Evolutionary conservation across 2,797 vertebrate genomes (phyloP), one percentile per base, ranked within the genome.

Genomic region (Acipenser oxyrinchus): DNA sequence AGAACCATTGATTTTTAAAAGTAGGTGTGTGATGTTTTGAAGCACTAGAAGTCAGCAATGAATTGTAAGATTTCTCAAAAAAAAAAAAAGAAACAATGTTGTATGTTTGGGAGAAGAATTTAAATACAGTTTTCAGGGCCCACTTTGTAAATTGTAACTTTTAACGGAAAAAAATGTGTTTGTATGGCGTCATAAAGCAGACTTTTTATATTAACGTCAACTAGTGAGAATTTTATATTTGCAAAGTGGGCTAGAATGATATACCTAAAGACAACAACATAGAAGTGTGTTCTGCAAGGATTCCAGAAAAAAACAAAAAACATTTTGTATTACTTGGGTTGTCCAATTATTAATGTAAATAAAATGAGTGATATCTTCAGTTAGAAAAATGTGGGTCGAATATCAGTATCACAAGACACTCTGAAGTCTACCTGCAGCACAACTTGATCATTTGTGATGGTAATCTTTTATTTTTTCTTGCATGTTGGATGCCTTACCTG

Each of bases 21-120:
- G 23, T 37, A 37, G 23, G 4, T 37, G 23, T 37, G 23, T 37
- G 23, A 66, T 70, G 73, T 74, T 74, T 80, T 52, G 69, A 73
- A 80, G 76, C 79, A 81, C 78, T 78, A 82, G 76, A 76, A 72
- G 70, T 75, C 69, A 72, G 62, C 60, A 64, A 68, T 64, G 71
- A 67, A 62, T 70, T 63, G 71, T 7, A 69, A 69, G 66, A 62
- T 70, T 58, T 71, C 60, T 62, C 65, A 18, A 18, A 18, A 18
- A 18, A 18, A 18, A 18, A 18, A 18, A 18, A 18, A 18, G 15
- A 18, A 18, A 18, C 15, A 18, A 18, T 18, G 15, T 18, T 18
- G 63, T 67, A 65, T 66, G 70, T 65, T 69, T 65, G 66, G 52
- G 60, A 23, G 60, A 52, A 68, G 57, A 13, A 63, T 63, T 60